Base-by-base conservation (phyloP, 2,113 vertebrate species). In the Zosterops lateralis region DNA sequence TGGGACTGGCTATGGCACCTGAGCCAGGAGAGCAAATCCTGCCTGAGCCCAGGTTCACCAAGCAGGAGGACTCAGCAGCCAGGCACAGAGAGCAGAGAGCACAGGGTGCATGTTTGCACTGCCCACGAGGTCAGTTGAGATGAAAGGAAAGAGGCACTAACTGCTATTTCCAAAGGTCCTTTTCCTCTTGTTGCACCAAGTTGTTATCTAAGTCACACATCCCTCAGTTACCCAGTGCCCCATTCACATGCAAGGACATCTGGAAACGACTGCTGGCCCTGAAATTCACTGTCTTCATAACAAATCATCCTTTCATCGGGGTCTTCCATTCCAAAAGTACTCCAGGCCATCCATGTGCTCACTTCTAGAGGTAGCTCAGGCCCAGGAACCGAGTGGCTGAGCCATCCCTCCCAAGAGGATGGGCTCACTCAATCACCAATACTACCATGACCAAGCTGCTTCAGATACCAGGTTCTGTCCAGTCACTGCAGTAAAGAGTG, bases 1-100 rank as follows among this genome's bases (percentile, higher is more conserved):
- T 60, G 29, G 32, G 44, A 92, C 32, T 17, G 48, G 21, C 36
- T 50, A 20, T 6, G 0, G 64, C 54, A 76, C 3, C 36, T 83
- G 26, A 88, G 45, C 54, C 9, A 16, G 47, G 22, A 68, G 16
- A 87, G 53, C 29, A 91, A 82, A 95, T 54, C 48, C 40, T 67
- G 32, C 76, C 66, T 0, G 0, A 74, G 44, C 29, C 42, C 57
- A 85, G 32, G 57, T 56, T 31, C 11, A 1, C 34, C 0, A 0
- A 48, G 72, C 45, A 79, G 6, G 2, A 7, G 3, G 44, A 58
- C 25, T 15, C 20, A 4, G 57, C n/a, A 77, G 64, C 50, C 3
- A 1, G 45, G 54, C 0, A 13, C 26, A 4, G 0, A 29, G 53
- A 45, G 62, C 62, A 79, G 50, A 83, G 64, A 47, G 16, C 72